A percentile compares a stretch with the other conserved stretches of the same genome.
Conservation (phyloP, 2,888 invertebrate genomes). For the Amphipoea oculea region DNA sequence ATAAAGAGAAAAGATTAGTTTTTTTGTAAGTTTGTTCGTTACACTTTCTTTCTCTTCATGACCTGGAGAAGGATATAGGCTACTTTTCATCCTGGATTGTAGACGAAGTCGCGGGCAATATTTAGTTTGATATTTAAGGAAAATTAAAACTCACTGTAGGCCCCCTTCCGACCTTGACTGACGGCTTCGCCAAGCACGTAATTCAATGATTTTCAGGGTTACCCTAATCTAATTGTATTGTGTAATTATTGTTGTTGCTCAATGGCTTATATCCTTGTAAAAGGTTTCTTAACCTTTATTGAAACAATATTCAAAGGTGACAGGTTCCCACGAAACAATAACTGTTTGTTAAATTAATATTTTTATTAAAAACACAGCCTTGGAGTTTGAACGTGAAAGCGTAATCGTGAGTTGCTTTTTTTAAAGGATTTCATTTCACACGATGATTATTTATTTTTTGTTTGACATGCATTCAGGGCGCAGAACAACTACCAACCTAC, state of each 20-base stretch:
- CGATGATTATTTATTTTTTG: neutral
- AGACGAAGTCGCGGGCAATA: neutral
- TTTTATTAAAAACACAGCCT: constrained; percentile 14
- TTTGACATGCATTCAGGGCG: neutral
- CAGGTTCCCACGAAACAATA: constrained; percentile 8
- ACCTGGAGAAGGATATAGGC: neutral
- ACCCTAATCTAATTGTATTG: constrained; percentile 16
- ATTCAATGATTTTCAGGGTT: constrained; percentile 43
- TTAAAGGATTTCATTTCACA: neutral
- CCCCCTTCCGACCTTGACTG: constrained; percentile 16
- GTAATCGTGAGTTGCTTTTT: constrained; percentile 13
- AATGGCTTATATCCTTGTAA: constrained; percentile 14
- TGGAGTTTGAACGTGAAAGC: constrained; percentile 7
- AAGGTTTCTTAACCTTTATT: constrained; percentile 35
- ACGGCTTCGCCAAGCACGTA: constrained; percentile 21
- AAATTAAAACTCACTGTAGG: constrained; percentile 12
- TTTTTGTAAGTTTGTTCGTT: neutral
- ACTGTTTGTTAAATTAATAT: constrained; percentile 7
- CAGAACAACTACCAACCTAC: neutral
- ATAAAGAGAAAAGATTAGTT: no score
- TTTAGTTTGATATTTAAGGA: constrained; percentile 15
- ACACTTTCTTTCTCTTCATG: neutral
- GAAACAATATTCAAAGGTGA: constrained; percentile 29
- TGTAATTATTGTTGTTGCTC: neutral
- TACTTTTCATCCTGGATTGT: neutral